phyloP scores from a whole-genome alignment of 1,140 invertebrate genomes.

The Teleopsis dalmanni region DNA sequence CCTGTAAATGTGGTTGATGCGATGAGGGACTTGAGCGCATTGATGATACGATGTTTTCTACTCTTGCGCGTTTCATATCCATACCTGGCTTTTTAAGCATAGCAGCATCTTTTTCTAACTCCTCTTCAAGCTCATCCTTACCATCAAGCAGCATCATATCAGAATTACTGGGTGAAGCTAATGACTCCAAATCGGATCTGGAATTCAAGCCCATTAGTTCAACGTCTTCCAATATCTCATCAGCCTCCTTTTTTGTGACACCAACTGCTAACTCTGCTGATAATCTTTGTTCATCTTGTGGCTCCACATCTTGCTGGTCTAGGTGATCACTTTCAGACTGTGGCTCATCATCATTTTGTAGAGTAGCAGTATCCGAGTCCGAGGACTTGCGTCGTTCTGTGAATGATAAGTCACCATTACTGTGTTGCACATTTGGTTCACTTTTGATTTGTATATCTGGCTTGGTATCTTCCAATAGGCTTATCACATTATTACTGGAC shows the following conservation, averaged over 20 bases:
- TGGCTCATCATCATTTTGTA: conserved; percentile 16
- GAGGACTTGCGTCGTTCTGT: conserved; percentile 31
- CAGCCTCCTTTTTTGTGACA: conserved; percentile 36
- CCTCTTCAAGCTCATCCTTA: conserved; percentile 59
- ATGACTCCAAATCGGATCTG: conserved; percentile 47
- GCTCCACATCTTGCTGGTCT: conserved; percentile 9
- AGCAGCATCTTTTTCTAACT: conserved; percentile 48
- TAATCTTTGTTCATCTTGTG: background rate
- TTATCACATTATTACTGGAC: conserved; percentile 22
- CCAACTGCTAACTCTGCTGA: conserved; percentile 6
- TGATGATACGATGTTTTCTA: conserved; percentile 89
- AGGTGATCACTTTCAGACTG: conserved; percentile 20
- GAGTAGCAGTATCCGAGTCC: conserved; percentile 19
- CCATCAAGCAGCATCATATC: conserved; percentile 53
- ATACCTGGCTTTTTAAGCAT: conserved; percentile 43
- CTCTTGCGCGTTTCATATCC: conserved; percentile 82
- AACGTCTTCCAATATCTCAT: conserved; percentile 40
- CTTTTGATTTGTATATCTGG: conserved; percentile 38
- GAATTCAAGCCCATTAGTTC: conserved; percentile 36
- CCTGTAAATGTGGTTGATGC: conserved; percentile 54
- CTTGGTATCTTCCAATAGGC: conserved; percentile 33
- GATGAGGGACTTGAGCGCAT: conserved; percentile 77
- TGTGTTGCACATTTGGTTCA: conserved; percentile 16
- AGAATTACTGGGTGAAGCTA: conserved; percentile 57
- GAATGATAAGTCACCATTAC: background rate